Base-by-base conservation (phyloP, 2,888 invertebrate species). In the Blomia tropicalis region DNA sequence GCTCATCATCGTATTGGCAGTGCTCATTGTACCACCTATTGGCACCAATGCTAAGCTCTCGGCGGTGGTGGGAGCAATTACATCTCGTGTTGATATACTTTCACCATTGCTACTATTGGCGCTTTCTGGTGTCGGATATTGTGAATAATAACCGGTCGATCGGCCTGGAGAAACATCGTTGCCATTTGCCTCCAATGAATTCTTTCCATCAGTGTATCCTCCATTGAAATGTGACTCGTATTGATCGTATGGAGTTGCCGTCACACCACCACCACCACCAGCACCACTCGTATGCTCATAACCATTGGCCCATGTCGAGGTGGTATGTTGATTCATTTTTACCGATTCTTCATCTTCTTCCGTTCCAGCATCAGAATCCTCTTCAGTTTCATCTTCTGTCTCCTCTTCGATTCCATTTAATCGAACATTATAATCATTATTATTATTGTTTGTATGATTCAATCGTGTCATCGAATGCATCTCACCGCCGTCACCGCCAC, bases 321-420 rank as follows among this genome's bases (percentile, higher is more conserved):
- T 11, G 7, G n/a, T 7, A 27, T 47, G 7, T 47, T 47, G 51
- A 14, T 47, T 7, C 51, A 11, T n/a, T 47, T 22, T 47, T 47
- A n/a, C 7, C 51, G 22, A n/a, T 56, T 56, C 31, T 23, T 56
- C 56, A 25, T 51, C 51, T 17, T 56, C 56, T 14, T 56, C 56
- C 7, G 25, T 30, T 5, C 22, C 47, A 17, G n/a, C 47, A 47
- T 47, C 47, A 19, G n/a, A n/a, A 19, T 47, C 47, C n/a, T 63
- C 62, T 63, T 56, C 58, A 43, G 53, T 25, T 14, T 56, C 56
- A 27, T 56, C 56, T 5, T 56, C 56, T 14, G 36, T 23, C 11
- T 56, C 56, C 11, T 58, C 63, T 56, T 60, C 62, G 32, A 53
- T 63, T 4, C 59, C 61, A 61, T 47, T 7, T 47, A n/a, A 19